Evolutionary conservation across 2,113 vertebrate genomes (phyloP), one percentile per base, ranked within the genome.

Genomic region (Cynoglossus semilaevis): DNA sequence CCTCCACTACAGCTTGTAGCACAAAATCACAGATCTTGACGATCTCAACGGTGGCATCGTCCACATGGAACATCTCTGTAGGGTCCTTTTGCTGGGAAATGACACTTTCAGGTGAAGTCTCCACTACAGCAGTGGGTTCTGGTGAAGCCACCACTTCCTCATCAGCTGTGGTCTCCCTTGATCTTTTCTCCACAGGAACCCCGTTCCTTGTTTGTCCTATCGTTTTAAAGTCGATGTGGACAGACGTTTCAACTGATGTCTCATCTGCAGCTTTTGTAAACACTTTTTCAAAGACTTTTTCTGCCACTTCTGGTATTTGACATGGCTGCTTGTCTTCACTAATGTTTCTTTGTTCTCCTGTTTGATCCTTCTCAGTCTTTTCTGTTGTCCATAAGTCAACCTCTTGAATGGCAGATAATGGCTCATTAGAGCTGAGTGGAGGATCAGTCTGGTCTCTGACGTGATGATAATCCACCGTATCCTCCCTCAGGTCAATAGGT

Each of bases 1-100:
- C 66, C 38, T 79, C 64, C 67, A 79, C 77, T 0, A 66, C 22
- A 22, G 79, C 75, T 0, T 72, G 68, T 5, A 83, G 48, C 12
- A 10, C 16, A 15, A 56, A 41, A 22, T 76, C 77, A n/a, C 62
- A 51, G 45, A 77, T 79, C n/a, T 75, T 29, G 19, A 43, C 15
- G 1, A 72, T 64, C 35, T 81, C 73, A 13, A 82, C 49, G 5
- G 60, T 41, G 15, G 53, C 17, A 44, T 8, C 52, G 7, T 48
- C 56, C 43, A 66, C 54, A 55, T 36, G 35, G 44, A 49, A 11
- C 8, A 58, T 48, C 5, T 46, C 58, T 42, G 44, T 0, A n/a
- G 43, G 29, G 37, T 67, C 64, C 61, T 51, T 60, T 19, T 49
- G 15, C 43, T 77, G 46, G 40, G 5, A 29, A 3, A n/a, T n/a